phyloP scores from a whole-genome alignment of 2,888 invertebrate species.

The Cotesia congregata region DNA sequence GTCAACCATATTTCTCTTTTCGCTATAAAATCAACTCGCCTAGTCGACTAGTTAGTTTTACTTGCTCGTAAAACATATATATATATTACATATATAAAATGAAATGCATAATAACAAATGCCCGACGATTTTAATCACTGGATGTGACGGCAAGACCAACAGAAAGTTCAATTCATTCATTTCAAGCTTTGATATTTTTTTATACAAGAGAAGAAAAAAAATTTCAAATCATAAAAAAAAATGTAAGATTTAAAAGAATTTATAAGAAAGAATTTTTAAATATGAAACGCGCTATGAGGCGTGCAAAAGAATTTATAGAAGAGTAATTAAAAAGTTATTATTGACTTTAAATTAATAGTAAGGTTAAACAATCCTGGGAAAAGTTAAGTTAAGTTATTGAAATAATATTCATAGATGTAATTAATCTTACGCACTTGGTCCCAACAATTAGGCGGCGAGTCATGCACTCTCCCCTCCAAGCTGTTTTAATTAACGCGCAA shows the following conservation, averaged over 20 bases:
- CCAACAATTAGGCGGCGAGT: constrained; percentile 14
- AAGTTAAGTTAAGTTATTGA: neutral
- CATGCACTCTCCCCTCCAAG: neutral
- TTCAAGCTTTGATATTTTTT: neutral
- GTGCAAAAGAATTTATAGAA: no score
- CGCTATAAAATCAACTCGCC: constrained; percentile 11
- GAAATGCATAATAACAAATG: constrained; percentile 3
- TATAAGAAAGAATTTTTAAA: no score
- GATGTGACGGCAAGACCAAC: constrained; percentile 3
- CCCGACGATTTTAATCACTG: constrained; percentile 15
- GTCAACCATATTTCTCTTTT: constrained; percentile 18
- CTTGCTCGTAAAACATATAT: constrained; percentile 9
- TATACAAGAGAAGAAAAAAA: no score
- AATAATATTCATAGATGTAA: constrained; percentile 16
- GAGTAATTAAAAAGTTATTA: no score
- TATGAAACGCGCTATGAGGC: no score
- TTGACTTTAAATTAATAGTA: neutral
- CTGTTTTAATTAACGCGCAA: constrained; percentile 15
- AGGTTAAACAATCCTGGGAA: neutral
- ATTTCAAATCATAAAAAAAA: no score
- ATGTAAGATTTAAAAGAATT: no score
- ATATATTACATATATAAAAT: no score
- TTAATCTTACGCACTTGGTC: constrained; percentile 19
- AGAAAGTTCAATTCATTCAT: constrained; percentile 2
- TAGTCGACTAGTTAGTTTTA: constrained; percentile 2